These are phyloP conservation scores for Zaprionus ghesquierei DNA, from an alignment of 1,140 invertebrate genomes.

Conservation along the genomic window DNA sequence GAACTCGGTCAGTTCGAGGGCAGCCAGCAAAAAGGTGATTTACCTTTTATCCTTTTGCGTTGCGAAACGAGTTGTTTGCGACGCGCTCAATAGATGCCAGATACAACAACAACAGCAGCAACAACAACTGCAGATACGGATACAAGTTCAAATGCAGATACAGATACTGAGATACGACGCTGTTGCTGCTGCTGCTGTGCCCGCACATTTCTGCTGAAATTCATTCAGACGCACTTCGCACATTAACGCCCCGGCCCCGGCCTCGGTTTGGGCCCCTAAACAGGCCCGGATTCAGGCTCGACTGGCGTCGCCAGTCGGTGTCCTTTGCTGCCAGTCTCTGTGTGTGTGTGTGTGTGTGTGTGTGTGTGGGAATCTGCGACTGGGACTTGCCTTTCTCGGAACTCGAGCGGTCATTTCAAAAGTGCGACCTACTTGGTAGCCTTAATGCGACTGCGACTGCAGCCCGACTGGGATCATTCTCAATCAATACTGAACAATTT, in stretches of 20 bases:
- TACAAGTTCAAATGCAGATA: conserved; percentile 21
- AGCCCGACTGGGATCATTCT: conserved; percentile 28
- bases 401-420: conserved; percentile 71
- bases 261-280: not conserved
- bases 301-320: conserved; percentile 7
- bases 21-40: conserved; percentile 56
- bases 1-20: conserved; percentile 52
- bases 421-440: conserved; percentile 50
- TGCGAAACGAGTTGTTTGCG: conserved; percentile 42
- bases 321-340: conserved; percentile 35
- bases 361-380: conserved; percentile 2
- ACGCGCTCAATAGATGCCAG: not conserved
- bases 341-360: conserved; percentile 40
- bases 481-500: conserved; percentile 60
- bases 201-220: conserved; percentile 64
- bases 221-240: conserved; percentile 78
- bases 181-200: conserved; percentile 1
- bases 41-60: conserved; percentile 50
- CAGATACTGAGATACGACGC: not conserved
- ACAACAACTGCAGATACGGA: not conserved
- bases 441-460: conserved; percentile 39
- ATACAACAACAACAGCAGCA: conserved; percentile 9
- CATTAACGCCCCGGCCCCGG: conserved; percentile 61
- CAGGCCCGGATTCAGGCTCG: conserved; percentile 2
- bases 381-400: conserved; percentile 42